phyloP scores from a whole-genome alignment of 2,888 invertebrate genomes.

The Halictus ligatus region DNA sequence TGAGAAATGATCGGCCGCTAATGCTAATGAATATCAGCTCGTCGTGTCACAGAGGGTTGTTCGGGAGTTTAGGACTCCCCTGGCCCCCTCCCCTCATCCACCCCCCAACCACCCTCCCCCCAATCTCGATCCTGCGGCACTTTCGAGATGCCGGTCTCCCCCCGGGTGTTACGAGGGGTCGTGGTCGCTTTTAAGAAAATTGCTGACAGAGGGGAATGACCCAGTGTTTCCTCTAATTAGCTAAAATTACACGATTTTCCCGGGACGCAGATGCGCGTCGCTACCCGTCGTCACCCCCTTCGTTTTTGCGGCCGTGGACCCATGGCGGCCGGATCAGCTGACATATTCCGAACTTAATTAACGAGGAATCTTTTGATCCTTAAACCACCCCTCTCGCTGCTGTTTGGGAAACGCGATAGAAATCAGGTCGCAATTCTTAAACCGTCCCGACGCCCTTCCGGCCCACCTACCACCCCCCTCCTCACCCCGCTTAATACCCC shows the following conservation, averaged over 20 bases:
- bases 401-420: constrained; percentile 40
- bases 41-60: constrained; percentile 70
- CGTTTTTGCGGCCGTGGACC: constrained; percentile 44
- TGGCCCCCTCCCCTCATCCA: background rate
- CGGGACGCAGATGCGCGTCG: constrained; percentile 58
- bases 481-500: constrained; percentile 7
- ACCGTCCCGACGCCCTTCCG: background rate
- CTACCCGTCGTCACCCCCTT: constrained; percentile 14
- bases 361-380: constrained; percentile 60
- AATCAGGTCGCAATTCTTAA: constrained; percentile 53
- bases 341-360: constrained; percentile 63
- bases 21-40: constrained; percentile 81
- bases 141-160: constrained; percentile 42
- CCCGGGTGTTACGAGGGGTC: constrained; percentile 65
- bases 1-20: constrained; percentile 81
- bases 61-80: constrained; percentile 66
- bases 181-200: constrained; percentile 77
- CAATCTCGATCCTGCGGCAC: background rate
- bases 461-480: no score
- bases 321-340: constrained; percentile 31
- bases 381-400: constrained; percentile 27
- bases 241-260: constrained; percentile 75
- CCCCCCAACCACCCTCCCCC: background rate
- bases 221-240: constrained; percentile 75
- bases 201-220: constrained; percentile 71